phyloP scores from a whole-genome alignment of 2,797 vertebrate genomes.

The Poecilia velifera region DNA sequence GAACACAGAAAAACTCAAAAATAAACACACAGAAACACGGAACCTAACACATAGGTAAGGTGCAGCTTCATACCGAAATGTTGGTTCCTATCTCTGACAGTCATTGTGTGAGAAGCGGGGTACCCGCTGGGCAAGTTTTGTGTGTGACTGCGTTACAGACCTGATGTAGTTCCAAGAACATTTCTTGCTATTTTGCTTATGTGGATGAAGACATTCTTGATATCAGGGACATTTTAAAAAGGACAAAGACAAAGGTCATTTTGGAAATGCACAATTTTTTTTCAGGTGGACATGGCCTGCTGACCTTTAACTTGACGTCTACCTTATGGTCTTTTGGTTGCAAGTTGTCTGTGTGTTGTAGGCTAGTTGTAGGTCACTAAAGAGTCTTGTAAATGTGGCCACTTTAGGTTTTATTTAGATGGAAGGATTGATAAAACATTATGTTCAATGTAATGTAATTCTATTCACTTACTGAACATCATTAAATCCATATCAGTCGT shows the following conservation, averaged over 20 bases:
- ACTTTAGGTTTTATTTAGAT: not conserved
- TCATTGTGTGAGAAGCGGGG: not conserved
- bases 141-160: not conserved
- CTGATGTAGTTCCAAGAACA: not conserved
- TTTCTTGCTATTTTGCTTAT: not conserved
- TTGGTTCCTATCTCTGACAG: not conserved
- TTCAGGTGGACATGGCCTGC: not conserved
- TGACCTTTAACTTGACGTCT: not conserved
- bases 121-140: not conserved
- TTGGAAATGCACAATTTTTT: not conserved
- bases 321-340: not conserved
- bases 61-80: not conserved
- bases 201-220: not conserved
- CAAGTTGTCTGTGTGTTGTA: not conserved
- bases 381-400: not conserved
- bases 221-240: not conserved
- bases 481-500: not conserved
- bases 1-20: too few relatives aligned
- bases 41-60: too few relatives aligned
- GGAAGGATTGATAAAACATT: not conserved
- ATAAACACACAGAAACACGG: too few relatives aligned
- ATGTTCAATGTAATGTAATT: not conserved
- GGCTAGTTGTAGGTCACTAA: not conserved
- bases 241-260: not conserved
- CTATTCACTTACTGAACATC: not conserved